Evolutionary conservation across 2,113 vertebrate species (phyloP).

Genomic region (Gymnorhina tibicen): DNA sequence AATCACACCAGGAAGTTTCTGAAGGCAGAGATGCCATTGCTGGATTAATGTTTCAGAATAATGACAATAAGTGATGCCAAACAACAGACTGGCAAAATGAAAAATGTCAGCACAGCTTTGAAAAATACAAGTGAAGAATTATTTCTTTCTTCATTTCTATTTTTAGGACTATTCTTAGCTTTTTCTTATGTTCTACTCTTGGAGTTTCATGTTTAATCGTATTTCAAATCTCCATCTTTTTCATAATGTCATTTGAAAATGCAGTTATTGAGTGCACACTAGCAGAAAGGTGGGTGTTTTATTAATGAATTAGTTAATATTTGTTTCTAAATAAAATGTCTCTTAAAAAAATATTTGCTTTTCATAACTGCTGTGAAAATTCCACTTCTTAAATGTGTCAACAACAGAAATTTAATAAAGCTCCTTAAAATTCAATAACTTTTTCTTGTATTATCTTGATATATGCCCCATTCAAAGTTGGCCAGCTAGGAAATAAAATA

Average conservation of each 20-base stretch:
- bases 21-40: background rate
- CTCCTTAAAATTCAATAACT: background rate
- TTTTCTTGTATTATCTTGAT: background rate
- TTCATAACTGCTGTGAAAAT: background rate
- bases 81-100: constrained; percentile 23
- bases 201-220: background rate
- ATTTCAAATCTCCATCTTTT: background rate
- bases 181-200: background rate
- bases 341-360: background rate
- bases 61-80: constrained; percentile 16
- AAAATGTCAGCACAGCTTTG: background rate
- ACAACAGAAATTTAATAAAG: background rate
- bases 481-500: background rate
- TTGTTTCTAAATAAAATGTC: background rate
- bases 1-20: background rate
- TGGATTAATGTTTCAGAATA: constrained; percentile 41
- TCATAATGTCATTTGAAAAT: background rate
- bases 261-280: background rate
- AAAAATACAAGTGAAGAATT: background rate
- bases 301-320: background rate
- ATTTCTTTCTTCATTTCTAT: background rate
- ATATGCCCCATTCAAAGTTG: background rate
- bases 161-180: background rate
- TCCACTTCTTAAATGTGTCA: background rate
- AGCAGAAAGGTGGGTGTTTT: rapidly evolving